These are phyloP conservation scores for Thunnus maccoyii DNA, from an alignment of 2,113 vertebrate species.

Conservation along the genomic window DNA sequence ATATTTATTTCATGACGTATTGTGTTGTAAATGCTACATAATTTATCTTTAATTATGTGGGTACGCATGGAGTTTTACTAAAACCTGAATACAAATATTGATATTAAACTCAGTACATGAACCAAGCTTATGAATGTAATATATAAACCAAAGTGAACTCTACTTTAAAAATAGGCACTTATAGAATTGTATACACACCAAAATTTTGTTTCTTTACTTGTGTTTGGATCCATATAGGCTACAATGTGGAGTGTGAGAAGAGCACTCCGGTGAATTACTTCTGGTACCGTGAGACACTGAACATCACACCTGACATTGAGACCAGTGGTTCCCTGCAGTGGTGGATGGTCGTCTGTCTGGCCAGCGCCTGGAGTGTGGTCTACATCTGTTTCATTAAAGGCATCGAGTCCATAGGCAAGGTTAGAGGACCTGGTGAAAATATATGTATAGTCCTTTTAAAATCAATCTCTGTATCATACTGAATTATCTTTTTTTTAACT, in stretches of 20 bases:
- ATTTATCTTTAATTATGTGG: too few relatives aligned
- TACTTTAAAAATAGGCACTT: too few relatives aligned
- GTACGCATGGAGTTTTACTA: too few relatives aligned
- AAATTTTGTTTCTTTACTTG: background rate
- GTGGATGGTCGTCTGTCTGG: slow-evolving; percentile 88
- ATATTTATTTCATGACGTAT: background rate
- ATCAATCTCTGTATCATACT: background rate
- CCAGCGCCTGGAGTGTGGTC: slow-evolving; percentile 86
- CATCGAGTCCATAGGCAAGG: slow-evolving; percentile 92
- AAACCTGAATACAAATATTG: too few relatives aligned
- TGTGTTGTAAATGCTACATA: background rate
- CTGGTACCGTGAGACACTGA: slow-evolving; percentile 94
- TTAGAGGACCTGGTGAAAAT: slow-evolving; percentile 58
- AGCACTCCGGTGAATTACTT: slow-evolving; percentile 91
- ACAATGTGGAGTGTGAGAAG: slow-evolving; percentile 85
- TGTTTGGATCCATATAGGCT: slow-evolving; percentile 72
- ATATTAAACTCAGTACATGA: too few relatives aligned
- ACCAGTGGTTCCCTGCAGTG: slow-evolving; percentile 86
- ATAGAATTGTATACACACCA: too few relatives aligned
- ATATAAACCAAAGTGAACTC: background rate
- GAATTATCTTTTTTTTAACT: background rate
- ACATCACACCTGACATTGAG: slow-evolving; percentile 85
- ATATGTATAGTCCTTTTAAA: background rate
- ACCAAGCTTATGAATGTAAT: too few relatives aligned
- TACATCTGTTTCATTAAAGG: slow-evolving; percentile 92